Conservation (phyloP, 2,113 vertebrate species). For the Eudorcas thomsonii region DNA sequence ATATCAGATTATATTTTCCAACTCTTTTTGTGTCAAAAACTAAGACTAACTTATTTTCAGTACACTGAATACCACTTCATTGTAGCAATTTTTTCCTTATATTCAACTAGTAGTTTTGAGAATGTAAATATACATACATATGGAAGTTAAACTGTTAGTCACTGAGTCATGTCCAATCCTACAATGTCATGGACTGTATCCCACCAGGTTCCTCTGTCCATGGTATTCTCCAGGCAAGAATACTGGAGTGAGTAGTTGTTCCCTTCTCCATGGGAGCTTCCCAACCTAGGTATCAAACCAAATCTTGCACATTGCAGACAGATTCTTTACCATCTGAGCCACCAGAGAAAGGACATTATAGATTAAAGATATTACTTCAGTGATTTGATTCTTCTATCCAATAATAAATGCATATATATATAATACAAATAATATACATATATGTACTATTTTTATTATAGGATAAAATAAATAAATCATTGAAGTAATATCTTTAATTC, state of each 20-base stretch:
- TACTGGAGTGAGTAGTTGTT: background rate
- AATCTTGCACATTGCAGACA: background rate
- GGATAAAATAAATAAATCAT: background rate
- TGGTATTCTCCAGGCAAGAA: background rate
- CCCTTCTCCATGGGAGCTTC: background rate
- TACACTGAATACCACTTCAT: background rate
- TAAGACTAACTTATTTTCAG: background rate
- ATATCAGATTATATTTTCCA: background rate
- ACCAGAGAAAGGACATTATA: background rate
- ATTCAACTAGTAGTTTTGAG: background rate
- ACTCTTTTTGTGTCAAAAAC: background rate
- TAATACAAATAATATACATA: background rate
- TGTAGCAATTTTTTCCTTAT: background rate
- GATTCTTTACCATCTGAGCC: background rate
- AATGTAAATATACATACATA: background rate
- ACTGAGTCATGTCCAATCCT: background rate
- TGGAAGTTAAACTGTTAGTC: background rate
- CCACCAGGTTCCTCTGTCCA: background rate
- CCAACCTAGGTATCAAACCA: background rate
- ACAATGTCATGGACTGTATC: background rate
- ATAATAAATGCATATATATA: background rate
- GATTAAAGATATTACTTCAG: background rate
- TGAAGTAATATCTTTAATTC: background rate
- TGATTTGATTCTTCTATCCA: background rate
- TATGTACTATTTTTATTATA: background rate